A percentile compares a stretch with the other conserved stretches of the same genome.
Conservation (phyloP, 2,888 invertebrate species). For the Limnephilus lunatus region DNA sequence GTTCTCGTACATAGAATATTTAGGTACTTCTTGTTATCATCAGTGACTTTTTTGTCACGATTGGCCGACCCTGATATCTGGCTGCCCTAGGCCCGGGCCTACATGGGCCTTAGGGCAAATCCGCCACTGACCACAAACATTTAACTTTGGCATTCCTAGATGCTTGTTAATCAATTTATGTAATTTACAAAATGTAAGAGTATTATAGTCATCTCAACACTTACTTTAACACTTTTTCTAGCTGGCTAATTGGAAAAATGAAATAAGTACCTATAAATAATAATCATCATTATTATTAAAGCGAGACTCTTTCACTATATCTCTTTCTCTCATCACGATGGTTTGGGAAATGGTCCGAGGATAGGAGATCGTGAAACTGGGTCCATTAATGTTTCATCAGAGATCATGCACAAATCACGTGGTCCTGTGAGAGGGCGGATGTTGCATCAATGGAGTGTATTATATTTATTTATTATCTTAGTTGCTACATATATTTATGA, state of each 20-base stretch:
- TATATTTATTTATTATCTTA: not conserved
- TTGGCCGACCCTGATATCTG: too few species aligned
- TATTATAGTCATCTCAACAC: not conserved
- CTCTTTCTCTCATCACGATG: not conserved
- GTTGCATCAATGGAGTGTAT: conserved; percentile 10
- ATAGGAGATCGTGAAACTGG: conserved; percentile 6
- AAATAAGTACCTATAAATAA: not conserved
- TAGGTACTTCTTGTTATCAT: too few species aligned
- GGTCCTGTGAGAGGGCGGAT: conserved; percentile 30
- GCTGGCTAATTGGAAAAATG: not conserved
- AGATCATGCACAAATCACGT: conserved; percentile 12
- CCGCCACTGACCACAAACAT: not conserved
- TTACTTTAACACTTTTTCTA: not conserved
- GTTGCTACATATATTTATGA: not conserved
- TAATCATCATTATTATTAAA: not conserved
- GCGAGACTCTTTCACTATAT: not conserved
- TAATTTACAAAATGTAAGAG: not conserved
- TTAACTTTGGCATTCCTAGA: not conserved
- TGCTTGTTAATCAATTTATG: not conserved
- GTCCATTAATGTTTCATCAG: conserved; percentile 21
- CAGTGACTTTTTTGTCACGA: too few species aligned
- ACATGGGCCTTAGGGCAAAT: too few species aligned
- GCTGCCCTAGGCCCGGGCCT: too few species aligned
- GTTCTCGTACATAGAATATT: too few species aligned
- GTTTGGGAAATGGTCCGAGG: not conserved